Evolutionary conservation across 2,113 vertebrate species (phyloP).

Genomic region (Hydrochoerus hydrochaeris): DNA sequence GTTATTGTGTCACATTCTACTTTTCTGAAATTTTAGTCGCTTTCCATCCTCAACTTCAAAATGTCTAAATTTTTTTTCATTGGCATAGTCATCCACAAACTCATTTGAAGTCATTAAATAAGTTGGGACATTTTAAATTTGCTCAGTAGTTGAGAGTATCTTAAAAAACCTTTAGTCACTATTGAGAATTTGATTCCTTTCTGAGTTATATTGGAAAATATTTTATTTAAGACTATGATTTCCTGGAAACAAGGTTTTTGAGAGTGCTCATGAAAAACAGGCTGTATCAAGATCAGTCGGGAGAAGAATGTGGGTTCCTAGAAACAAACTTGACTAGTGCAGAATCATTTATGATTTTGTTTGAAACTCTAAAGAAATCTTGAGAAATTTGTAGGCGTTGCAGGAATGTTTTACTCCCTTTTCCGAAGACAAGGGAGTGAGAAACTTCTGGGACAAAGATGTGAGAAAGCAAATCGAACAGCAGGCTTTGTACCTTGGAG

Average conservation of each 20-base stretch:
- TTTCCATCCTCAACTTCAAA: not conserved
- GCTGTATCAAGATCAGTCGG: no score
- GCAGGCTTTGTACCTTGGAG: not conserved
- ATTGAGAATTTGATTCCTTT: slow-evolving; percentile 21
- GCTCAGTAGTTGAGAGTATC: not conserved
- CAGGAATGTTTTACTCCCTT: not conserved
- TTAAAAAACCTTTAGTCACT: not conserved
- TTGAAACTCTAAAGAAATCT: not conserved
- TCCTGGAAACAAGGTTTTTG: not conserved
- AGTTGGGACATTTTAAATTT: not conserved
- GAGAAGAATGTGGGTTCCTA: not conserved
- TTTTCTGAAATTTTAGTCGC: not conserved
- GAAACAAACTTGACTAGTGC: not conserved
- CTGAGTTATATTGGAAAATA: not conserved
- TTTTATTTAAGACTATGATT: not conserved
- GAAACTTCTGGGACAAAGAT: not conserved
- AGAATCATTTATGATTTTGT: not conserved
- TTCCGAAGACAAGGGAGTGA: not conserved
- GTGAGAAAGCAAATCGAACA: not conserved
- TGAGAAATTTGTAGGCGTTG: not conserved
- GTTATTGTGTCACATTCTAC: not conserved
- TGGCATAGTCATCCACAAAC: not conserved
- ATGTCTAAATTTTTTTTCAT: not conserved
- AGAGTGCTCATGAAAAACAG: not conserved
- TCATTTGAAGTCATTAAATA: not conserved